Conservation (phyloP, 2,888 invertebrate species). For the Tethea ocularis region DNA sequence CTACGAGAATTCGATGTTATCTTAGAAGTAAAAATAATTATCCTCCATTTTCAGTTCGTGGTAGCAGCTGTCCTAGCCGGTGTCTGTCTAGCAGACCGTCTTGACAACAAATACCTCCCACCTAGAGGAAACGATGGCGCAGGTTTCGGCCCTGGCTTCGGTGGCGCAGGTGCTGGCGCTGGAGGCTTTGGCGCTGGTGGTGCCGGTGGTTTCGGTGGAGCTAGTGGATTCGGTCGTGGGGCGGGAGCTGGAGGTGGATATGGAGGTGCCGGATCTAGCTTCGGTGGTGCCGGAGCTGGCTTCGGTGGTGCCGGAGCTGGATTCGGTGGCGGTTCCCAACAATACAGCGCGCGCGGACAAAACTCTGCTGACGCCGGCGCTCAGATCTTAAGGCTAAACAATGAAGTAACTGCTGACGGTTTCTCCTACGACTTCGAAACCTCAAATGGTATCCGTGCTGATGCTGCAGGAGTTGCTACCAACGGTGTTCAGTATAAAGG, state of each 20-base stretch:
- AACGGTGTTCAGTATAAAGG: slow-evolving; percentile 79
- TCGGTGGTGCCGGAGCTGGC: slow-evolving; percentile 10
- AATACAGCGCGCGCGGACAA: slow-evolving; percentile 44
- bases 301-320: slow-evolving; percentile 6
- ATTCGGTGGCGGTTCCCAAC: slow-evolving; percentile 34
- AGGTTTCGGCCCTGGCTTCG: slow-evolving; percentile 63
- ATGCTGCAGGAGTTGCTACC: slow-evolving; percentile 73
- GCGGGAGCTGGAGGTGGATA: slow-evolving; percentile 34
- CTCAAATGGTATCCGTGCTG: slow-evolving; percentile 78
- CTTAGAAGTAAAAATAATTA: no score
- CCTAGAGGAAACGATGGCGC: slow-evolving; percentile 74
- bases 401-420: slow-evolving; percentile 74
- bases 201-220: slow-evolving; percentile 26
- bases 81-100: slow-evolving; percentile 74
- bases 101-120: slow-evolving; percentile 79
- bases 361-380: slow-evolving; percentile 66
- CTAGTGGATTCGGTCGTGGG: slow-evolving; percentile 30
- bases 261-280: no score
- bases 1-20: neutral
- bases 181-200: slow-evolving; percentile 28
- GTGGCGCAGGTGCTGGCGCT: slow-evolving; percentile 30
- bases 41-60: slow-evolving; percentile 58
- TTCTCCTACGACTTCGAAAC: slow-evolving; percentile 79
- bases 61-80: slow-evolving; percentile 74
- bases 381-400: slow-evolving; percentile 71